Evolutionary conservation across 2,113 vertebrate species (phyloP), one percentile per base, ranked within the genome.

Genomic region (Corvus hawaiiensis): DNA sequence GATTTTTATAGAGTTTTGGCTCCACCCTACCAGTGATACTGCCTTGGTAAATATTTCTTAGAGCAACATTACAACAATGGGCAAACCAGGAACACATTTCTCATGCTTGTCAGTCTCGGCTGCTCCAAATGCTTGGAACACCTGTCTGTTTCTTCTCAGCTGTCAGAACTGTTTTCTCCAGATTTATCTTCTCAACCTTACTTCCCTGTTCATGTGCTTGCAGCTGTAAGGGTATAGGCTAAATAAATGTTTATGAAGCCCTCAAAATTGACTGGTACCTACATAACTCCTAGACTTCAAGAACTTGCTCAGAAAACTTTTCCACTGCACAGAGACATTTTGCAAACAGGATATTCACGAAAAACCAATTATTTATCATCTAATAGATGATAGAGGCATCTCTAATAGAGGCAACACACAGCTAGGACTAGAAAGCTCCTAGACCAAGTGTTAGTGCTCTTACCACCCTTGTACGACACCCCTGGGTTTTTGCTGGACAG

Each of bases 91-190:
- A 95, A 68, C n/a, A 37, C 1, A 62, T 83, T 95, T 94, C 71
- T 85, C 87, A 90, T 93, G 94, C 90, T 58, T 93, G 74, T 87
- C 90, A 91, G 37, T 64, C 74, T 82, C 0, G 1, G 43, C 33
- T 89, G 35, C 61, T 87, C 84, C 71, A 90, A 85, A 64, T 61
- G 10, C 35, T 84, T 78, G 74, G 19, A 76, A 41, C 95, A 97
- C 94, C 92, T 94, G 92, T 41, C 71, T 79, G 63, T 63, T 91
- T 68, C 82, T 91, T 90, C 59, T 95, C 94, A 93, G 44, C 62
- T 4, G 5, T 68, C 87, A 44, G 62, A 90, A 49, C 71, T 87
- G n/a, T 74, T 91, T 94, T 89, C 49, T 96, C 73, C 84, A 91
- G 75, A 91, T 97, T 95, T 94, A 93, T 94, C 74, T 94, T 79